phyloP scores from a whole-genome alignment of 2,888 invertebrate genomes.

The Nemurella pictetii region DNA sequence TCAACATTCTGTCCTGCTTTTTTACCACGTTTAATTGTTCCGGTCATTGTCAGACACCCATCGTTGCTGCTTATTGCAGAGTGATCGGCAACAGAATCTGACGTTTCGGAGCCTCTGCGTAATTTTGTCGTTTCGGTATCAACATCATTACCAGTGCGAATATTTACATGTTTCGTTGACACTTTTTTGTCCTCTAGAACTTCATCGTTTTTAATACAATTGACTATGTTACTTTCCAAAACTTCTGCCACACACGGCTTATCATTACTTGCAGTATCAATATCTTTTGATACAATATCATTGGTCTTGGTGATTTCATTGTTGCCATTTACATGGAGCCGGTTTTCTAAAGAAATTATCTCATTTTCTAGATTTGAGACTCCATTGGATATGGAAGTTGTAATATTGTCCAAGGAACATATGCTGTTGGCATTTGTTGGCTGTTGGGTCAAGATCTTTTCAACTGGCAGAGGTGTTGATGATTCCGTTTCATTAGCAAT shows the following conservation, averaged over 20 bases:
- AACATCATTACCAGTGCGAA: constrained; percentile 57
- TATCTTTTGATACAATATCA: neutral
- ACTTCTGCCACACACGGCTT: neutral
- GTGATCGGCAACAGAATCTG: constrained; percentile 58
- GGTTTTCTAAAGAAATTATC: no score
- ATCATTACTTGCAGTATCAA: neutral
- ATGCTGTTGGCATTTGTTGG: neutral
- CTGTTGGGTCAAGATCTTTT: neutral
- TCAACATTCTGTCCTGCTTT: constrained; percentile 73
- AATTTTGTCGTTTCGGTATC: constrained; percentile 49
- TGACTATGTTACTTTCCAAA: neutral
- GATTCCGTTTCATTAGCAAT: neutral
- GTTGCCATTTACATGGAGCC: neutral
- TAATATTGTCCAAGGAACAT: neutral
- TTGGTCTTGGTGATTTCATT: neutral
- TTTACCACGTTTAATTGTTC: constrained; percentile 72
- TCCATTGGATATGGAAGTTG: neutral
- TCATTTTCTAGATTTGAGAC: neutral
- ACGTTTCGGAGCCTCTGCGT: constrained; percentile 54
- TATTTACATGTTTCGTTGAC: constrained; percentile 64
- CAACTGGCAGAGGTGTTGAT: neutral
- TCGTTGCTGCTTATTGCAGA: constrained; percentile 60
- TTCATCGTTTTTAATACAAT: neutral
- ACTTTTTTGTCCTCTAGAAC: constrained; percentile 40
- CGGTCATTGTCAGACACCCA: constrained; percentile 69